phyloP scores from a whole-genome alignment of 2,113 vertebrate species.

The Mustela nigripes region DNA sequence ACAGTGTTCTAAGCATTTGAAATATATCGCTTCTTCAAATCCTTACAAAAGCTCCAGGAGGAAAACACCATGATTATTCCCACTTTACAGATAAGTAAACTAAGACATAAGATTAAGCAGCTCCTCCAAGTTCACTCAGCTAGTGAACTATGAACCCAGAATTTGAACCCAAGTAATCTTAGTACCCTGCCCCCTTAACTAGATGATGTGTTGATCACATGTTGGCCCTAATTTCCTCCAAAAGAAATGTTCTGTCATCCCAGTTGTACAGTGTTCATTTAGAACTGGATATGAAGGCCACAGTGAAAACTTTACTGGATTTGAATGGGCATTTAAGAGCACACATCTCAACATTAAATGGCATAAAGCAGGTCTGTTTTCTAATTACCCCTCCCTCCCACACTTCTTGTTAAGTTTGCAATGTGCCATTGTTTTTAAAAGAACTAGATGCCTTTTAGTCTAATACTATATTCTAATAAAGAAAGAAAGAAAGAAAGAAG shows the following conservation, averaged over 20 bases:
- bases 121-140: background rate
- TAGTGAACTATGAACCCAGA: background rate
- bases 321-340: background rate
- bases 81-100: slow-evolving; percentile 9
- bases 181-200: background rate
- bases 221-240: slow-evolving; percentile 15
- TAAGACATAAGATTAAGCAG: background rate
- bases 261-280: background rate
- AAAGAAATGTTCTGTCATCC: background rate
- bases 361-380: background rate
- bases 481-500: slow-evolving; percentile 3
- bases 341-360: background rate
- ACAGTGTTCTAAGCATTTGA: background rate
- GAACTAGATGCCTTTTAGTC: background rate
- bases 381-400: background rate
- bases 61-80: background rate
- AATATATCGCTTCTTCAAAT: slow-evolving; percentile 1
- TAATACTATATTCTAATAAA: background rate
- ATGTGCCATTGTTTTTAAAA: background rate
- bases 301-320: background rate
- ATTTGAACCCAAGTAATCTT: background rate
- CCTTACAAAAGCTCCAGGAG: background rate
- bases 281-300: background rate
- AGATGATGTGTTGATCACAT: background rate
- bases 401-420: background rate